Percentiles rank a stretch among this genome's conserved stretches.
These are phyloP conservation scores for Apostichopus leukothele DNA, from an alignment of 53 echinoderm and acorn worm genomes.

Conservation along the genomic window DNA sequence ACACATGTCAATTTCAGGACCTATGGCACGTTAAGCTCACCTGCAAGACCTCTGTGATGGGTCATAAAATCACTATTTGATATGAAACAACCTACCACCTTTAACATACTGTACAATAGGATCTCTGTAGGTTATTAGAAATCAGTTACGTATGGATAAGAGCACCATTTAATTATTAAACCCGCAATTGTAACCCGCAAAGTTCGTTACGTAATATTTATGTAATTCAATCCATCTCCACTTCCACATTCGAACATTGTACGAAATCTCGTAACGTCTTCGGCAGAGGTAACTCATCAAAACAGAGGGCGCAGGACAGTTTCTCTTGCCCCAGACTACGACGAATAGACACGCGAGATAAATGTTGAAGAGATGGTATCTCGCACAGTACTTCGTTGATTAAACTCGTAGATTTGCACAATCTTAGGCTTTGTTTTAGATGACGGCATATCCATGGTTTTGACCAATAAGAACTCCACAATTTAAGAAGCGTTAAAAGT, in stretches of 20 bases:
- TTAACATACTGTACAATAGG: too few relatives aligned
- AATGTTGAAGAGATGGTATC: conserved; percentile 12
- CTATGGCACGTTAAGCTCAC: too few relatives aligned
- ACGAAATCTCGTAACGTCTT: background rate
- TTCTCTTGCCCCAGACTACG: conserved; percentile 14
- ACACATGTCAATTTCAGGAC: too few relatives aligned
- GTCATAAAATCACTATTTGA: too few relatives aligned
- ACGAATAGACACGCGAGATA: conserved; percentile 24
- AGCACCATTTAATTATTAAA: too few relatives aligned
- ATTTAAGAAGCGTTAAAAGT: background rate
- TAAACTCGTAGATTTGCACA: conserved; percentile 5
- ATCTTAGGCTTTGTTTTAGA: conserved; percentile 5
- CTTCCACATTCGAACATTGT: background rate
- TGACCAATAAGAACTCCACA: conserved; percentile 29
- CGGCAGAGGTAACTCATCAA: background rate
- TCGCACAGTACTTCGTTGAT: background rate
- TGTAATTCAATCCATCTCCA: background rate
- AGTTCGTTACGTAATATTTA: background rate
- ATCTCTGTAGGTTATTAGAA: too few relatives aligned
- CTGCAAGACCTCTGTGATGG: too few relatives aligned
- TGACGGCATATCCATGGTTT: conserved; percentile 12
- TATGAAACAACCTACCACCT: too few relatives aligned
- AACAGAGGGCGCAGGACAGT: conserved; percentile 6
- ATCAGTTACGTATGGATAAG: too few relatives aligned
- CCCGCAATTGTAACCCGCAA: background rate